Base-by-base conservation (phyloP, 2,797 vertebrate genomes). In the Cossypha dichroa region DNA sequence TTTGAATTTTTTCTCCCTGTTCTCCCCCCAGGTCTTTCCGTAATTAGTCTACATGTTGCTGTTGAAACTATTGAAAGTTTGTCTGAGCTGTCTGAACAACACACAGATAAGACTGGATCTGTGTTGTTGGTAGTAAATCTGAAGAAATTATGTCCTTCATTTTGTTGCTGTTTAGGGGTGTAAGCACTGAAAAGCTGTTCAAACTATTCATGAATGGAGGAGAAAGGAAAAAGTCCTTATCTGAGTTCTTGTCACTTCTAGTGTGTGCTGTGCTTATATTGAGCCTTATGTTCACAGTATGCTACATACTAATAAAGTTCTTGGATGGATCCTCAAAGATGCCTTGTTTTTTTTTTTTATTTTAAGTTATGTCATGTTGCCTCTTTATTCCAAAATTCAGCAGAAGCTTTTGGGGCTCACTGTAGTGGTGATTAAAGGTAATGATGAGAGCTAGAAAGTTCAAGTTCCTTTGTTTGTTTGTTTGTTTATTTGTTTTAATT, bases 11-110 rank as follows among this genome's bases (percentile, higher is more conserved):
- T 78, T 49, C 25, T 60, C 12, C 8, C 6, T 16, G 0, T 56
- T 56, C 3, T 52, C 4, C 2, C 2, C 3, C 2, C 2, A 33
- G 2, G 26, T 69, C 13, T 75, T 9, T 52, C 22, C 9, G 6
- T 59, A 34, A 54, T 73, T 58, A 29, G 15, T 85, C 76, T 2
- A 5, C 0, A 0, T 56, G 23, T n/a, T 68, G 34, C 31, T 66
- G n/a, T 54, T 88, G 7, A 36, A 36, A 36, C 36, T 40, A 0
- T 4, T 49, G 67, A 52, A 63, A 63, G 19, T 11, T 89, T 67
- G 9, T 29, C 34, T 86, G 63, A 79, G 12, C 36, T 64, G 38
- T 51, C n/a, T n/a, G n/a, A 64, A 1, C 31, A 20, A 60, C 36
- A 23, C 15, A 33, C 38, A 68, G n/a, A 15, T 76, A 40, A 40